These are phyloP conservation scores for Pristionchus pacificus DNA, from an alignment of 1,140 invertebrate genomes.

Conservation along the genomic window DNA sequence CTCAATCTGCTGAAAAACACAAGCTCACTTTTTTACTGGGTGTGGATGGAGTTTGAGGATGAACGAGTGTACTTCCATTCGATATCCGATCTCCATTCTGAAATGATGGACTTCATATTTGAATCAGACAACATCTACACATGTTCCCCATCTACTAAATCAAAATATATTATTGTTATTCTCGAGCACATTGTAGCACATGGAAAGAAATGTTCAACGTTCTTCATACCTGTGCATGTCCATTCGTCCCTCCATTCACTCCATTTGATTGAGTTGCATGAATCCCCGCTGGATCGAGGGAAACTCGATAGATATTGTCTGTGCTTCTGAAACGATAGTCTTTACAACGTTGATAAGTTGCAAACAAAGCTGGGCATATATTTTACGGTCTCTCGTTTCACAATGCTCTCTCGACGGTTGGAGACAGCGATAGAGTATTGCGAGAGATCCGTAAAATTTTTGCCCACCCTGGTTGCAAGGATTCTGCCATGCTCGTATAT, in stretches of 20 bases:
- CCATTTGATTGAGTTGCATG: neutral
- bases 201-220: no score
- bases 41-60: neutral
- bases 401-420: neutral
- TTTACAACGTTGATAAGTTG: conserved; percentile 4
- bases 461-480: neutral
- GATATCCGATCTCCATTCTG: no score
- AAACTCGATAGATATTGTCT: neutral
- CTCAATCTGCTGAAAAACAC: neutral
- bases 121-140: no score
- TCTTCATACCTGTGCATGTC: no score
- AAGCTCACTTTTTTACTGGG: neutral
- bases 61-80: neutral
- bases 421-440: no score
- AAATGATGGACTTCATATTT: no score
- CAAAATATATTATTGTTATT: no score
- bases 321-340: conserved; percentile 10
- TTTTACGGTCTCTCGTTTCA: neutral
- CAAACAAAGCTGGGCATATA: conserved; percentile 14
- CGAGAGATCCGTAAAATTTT: no score
- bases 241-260: no score
- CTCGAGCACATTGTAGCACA: no score
- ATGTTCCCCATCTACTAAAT: no score
- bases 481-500: neutral
- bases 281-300: neutral